Base-by-base conservation (phyloP, 2,113 vertebrate species). In the Coracopsis vasa region DNA sequence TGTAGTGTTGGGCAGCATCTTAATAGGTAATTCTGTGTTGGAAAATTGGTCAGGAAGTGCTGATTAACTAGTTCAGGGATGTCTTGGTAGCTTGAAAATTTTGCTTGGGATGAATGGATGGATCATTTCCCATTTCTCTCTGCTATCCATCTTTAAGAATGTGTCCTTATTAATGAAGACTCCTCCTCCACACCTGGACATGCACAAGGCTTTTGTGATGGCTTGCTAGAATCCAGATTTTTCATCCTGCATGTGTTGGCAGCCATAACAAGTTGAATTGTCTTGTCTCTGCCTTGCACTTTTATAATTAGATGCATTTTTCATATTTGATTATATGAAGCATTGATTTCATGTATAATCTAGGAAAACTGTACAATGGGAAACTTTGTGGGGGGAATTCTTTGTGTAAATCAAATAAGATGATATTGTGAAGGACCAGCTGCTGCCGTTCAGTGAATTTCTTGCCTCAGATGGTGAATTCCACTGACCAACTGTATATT, bases 371-470 rank as follows among this genome's bases (percentile, higher is more conserved):
- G 17, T 65, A 44, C 24, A 19, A 60, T 80, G 80, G 69, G 51
- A 93, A 83, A 41, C 44, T 81, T 73, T 50, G 65, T 60, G 66
- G 28, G 35, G 27, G 35, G 20, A 53, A 33, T 78, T 95, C 45
- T 74, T 86, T 13, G 23, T 64, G 35, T 47, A 54, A 60, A 29
- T 73, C 81, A 92, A 83, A 62, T 47, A 88, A 53, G 64, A 80
- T 70, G n/a, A 42, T 73, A 37, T 6, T 81, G 42, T 78, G 56
- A 86, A 86, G 70, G 25, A 86, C 45, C 54, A 74, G 50, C 67
- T 95, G 86, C 70, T 95, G 53, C 71, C 42, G 31, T 80, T 92
- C 62, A 64, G 41, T 50, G 29, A 53, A 85, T 88, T 95, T 94
- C 58, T 91, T 0, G 1, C 70, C 48, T 91, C 29, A 16, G 1